Percentiles rank a stretch among this genome's conserved stretches.
These are phyloP conservation scores for Chymomyza fuscimana DNA, from an alignment of 2,888 invertebrate species.

Conservation along the genomic window DNA sequence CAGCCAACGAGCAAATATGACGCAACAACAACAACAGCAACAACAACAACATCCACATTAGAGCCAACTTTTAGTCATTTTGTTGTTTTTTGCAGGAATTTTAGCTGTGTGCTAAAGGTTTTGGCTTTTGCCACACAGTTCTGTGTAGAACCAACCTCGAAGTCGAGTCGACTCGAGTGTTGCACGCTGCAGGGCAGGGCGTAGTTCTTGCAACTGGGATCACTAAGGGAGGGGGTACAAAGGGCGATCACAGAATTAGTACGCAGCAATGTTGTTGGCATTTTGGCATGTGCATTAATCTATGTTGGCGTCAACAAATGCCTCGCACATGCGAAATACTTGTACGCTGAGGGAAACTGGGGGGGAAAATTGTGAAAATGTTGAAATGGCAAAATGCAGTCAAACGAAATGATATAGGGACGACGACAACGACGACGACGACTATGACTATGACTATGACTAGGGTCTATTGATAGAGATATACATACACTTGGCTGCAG, in stretches of 20 bases:
- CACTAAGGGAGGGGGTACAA: neutral
- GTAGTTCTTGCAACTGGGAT: neutral
- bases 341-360: no score
- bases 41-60: conserved; percentile 25
- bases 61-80: conserved; percentile 41
- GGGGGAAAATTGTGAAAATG: neutral
- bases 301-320: conserved; percentile 58
- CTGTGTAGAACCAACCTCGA: neutral
- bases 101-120: conserved; percentile 30
- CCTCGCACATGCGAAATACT: conserved; percentile 52
- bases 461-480: neutral
- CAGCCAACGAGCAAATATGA: conserved; percentile 64
- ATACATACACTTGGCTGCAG: neutral
- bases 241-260: conserved; percentile 7
- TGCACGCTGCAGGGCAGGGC: conserved; percentile 3
- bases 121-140: conserved; percentile 19
- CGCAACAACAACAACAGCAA: conserved; percentile 59
- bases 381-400: neutral
- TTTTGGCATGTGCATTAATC: conserved; percentile 58
- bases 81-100: conserved; percentile 46
- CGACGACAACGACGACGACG: neutral
- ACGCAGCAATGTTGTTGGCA: conserved; percentile 19
- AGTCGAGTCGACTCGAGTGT: conserved; percentile 1
- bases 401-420: neutral
- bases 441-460: neutral